Evolutionary conservation across 2,113 vertebrate species (phyloP).

Genomic region (Coptodon bakossiorum): DNA sequence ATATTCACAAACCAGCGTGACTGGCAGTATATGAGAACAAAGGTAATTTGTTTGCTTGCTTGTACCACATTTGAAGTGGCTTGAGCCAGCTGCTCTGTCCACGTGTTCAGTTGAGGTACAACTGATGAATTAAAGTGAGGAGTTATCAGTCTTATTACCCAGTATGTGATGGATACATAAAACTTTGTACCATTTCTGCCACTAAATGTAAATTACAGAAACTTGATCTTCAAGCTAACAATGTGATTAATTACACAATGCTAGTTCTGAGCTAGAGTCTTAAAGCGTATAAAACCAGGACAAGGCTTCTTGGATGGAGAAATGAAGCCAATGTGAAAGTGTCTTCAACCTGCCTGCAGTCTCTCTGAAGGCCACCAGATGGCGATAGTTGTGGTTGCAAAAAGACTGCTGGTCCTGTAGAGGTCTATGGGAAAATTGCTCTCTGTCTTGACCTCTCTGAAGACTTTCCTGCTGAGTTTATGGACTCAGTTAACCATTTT

Average conservation of each 20-base stretch:
- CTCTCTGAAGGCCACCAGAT: not conserved
- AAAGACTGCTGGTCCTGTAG: not conserved
- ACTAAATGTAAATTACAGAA: not conserved
- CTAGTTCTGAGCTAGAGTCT: not conserved
- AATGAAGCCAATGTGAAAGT: not conserved
- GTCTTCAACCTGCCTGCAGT: not conserved
- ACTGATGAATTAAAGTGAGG: not conserved
- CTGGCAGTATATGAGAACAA: not conserved
- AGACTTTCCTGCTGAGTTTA: not conserved
- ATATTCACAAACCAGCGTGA: not conserved
- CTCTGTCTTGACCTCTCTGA: not conserved
- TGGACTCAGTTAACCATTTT: too few species aligned
- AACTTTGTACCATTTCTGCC: not conserved
- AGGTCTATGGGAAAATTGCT: not conserved
- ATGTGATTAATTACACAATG: not conserved
- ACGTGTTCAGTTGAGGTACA: not conserved
- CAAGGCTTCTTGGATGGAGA: not conserved
- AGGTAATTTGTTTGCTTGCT: not conserved
- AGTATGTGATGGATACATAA: not conserved
- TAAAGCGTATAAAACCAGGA: not conserved
- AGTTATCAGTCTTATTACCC: not conserved
- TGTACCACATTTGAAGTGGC: not conserved
- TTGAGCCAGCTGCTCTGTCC: not conserved
- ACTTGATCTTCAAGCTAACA: not conserved
- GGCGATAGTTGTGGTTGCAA: not conserved